Base-by-base conservation (phyloP, 2,888 invertebrate species). In the Quadroppia sp. region DNA sequence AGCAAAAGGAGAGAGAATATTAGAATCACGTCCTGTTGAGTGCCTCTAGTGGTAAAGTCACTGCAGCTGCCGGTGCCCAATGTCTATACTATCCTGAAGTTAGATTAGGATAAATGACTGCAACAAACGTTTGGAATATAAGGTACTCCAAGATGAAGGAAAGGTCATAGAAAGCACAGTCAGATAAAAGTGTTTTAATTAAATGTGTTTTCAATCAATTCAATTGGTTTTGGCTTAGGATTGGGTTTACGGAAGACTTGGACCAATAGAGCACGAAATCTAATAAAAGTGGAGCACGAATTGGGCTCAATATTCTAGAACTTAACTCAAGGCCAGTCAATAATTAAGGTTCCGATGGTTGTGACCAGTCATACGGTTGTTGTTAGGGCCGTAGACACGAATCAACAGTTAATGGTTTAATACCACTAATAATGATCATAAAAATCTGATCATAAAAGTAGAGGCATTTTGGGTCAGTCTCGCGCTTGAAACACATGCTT, bases 1-100 rank as follows among this genome's bases (percentile, higher is more conserved):
- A 42, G 69, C 69, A 69, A 40, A 64, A 36, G 59, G 30, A 59
- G 45, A 64, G 20, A 42, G 69, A 69, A 69, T 69, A 69, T 69
- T 69, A 69, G 69, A 25, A 69, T 69, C 69, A 69, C 69, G 69
- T 69, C 69, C 69, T 69, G 69, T 69, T 69, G 42, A 25, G 69
- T 40, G 36, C 25, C 6, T 45, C 7, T 17, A 40, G 25, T 13
- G 6, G 25, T 15, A 17, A 15, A 56, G 56, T 56, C 15, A 3
- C 23, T 23, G 36, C 69, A 40, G 42, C 42, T 69, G 42, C 69
- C 56, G 56, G 56, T 45, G 42, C 32, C 45, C 69, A 13, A 69
- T 69, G 45, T 69, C 69, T 69, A 23, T 69, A 11, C 25, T 59
- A 28, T 30, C 23, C 40, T 32, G 17, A 11, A 15, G 17, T 36